Evolutionary conservation across 2,113 vertebrate species (phyloP).

Genomic region (Coryphaenoides rupestris): DNA sequence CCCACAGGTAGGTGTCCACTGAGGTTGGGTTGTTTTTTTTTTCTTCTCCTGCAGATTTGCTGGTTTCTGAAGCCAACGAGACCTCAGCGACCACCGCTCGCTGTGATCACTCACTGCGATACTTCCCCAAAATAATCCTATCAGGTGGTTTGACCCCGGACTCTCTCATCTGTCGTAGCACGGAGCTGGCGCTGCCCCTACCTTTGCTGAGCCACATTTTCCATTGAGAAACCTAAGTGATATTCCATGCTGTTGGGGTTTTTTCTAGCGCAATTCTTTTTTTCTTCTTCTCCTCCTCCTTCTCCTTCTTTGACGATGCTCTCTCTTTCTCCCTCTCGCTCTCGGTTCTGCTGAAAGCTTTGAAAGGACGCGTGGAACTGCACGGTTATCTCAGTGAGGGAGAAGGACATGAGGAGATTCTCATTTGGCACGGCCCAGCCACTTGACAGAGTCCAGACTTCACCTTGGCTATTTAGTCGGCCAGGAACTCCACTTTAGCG

Average conservation of each 20-base stretch:
- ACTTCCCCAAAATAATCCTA: slow-evolving; percentile 39
- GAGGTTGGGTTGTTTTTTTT: slow-evolving; percentile 2
- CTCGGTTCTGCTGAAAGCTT: slow-evolving; percentile 43
- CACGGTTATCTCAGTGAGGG: slow-evolving; percentile 50
- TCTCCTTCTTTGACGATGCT: background rate
- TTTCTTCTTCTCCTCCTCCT: slow-evolving; percentile 1
- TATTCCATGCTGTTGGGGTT: slow-evolving; percentile 58
- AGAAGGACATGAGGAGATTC: slow-evolving; percentile 58
- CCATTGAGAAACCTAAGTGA: slow-evolving; percentile 62
- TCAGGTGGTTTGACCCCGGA: slow-evolving; percentile 42
- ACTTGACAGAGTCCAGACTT: slow-evolving; percentile 66
- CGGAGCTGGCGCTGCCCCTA: slow-evolving; percentile 38
- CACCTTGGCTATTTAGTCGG: slow-evolving; percentile 47
- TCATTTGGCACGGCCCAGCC: slow-evolving; percentile 36
- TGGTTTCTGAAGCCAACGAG: slow-evolving; percentile 5
- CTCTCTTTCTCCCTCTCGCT: background rate
- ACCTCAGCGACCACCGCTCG: background rate
- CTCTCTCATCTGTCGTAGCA: slow-evolving; percentile 25
- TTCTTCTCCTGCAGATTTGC: slow-evolving; percentile 4
- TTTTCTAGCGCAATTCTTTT: slow-evolving; percentile 17
- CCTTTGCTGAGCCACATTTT: slow-evolving; percentile 60
- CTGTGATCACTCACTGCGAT: slow-evolving; percentile 19
- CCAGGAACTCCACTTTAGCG: slow-evolving; percentile 50
- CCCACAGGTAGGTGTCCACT: slow-evolving; percentile 6
- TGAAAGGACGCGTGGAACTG: slow-evolving; percentile 40